phyloP scores from a whole-genome alignment of 2,888 invertebrate species.

The Muschampia plurimacula region DNA sequence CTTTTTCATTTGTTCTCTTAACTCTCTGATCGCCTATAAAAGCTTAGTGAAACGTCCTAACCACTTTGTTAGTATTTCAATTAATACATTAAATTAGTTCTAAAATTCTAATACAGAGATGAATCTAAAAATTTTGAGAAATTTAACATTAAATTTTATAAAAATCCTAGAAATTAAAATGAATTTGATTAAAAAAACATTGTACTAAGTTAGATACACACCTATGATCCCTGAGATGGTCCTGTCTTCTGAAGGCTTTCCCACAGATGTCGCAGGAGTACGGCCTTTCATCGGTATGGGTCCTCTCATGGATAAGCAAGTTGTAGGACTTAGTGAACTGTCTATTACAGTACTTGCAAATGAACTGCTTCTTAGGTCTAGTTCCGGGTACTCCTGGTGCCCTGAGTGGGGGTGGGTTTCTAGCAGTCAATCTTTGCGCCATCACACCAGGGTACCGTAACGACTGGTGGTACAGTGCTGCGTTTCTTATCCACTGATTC shows the following conservation, averaged over 20 bases:
- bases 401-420: slow-evolving; percentile 84
- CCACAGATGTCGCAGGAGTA: slow-evolving; percentile 98
- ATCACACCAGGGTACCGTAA: slow-evolving; percentile 78
- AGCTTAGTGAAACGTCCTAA: slow-evolving; percentile 71
- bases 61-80: slow-evolving; percentile 74
- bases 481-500: slow-evolving; percentile 91
- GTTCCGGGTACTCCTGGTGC: slow-evolving; percentile 85
- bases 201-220: slow-evolving; percentile 61
- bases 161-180: slow-evolving; percentile 53
- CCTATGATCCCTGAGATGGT: slow-evolving; percentile 96
- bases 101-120: slow-evolving; percentile 43
- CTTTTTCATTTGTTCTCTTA: slow-evolving; percentile 64
- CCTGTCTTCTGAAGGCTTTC: slow-evolving; percentile 97
- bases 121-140: too few species aligned
- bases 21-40: slow-evolving; percentile 79
- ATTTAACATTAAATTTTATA: too few species aligned
- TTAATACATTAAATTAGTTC: slow-evolving; percentile 68
- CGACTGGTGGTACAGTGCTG: slow-evolving; percentile 88
- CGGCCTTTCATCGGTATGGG: slow-evolving; percentile 98
- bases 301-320: slow-evolving; percentile 97
- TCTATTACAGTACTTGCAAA: slow-evolving; percentile 98
- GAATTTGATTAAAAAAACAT: slow-evolving; percentile 31
- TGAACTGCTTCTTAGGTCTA: slow-evolving; percentile 94
- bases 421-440: slow-evolving; percentile 80
- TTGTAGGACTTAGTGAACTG: slow-evolving; percentile 99